Evolutionary conservation across 2,113 vertebrate genomes (phyloP), one percentile per base, ranked within the genome.

Genomic region (Halcyon senegalensis): DNA sequence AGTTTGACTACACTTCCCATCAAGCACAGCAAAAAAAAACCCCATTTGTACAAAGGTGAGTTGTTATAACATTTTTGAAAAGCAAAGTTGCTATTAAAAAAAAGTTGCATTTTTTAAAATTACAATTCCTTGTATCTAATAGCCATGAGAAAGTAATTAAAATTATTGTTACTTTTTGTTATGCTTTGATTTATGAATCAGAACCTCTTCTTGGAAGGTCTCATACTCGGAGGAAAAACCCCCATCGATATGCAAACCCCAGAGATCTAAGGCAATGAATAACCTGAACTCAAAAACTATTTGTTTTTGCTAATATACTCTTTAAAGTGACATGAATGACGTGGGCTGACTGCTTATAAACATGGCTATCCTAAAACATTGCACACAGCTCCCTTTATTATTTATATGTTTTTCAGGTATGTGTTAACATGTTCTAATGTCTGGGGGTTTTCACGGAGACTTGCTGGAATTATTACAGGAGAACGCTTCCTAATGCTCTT

Each of bases 1-100:
- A 23, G 3, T 24, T 48, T 43, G 55, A 98, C 97, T 97, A 97
- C 97, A 95, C 77, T 55, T 97, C 98, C 98, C 97, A 96, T 24
- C 8, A 60, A 73, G 72, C 94, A 28, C 9, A 67, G 30, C 6
- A 9, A 23, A 48, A 39, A 39, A 23, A 31, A 24, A 24, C 5
- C 21, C 20, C 7, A 84, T 72, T 64, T 12, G 67, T 53, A 14
- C 93, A 58, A 89, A 94, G 93, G 84, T 96, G 78, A 13, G 23
- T 21, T 35, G 67, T 21, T 8, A 7, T 2, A 31, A 20, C 7
- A 33, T n/a, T 62, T 87, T 46, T 95, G 5, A 77, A 88, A 66
- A 78, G 72, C 10, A 58, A 69, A 80, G 1, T 27, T 58, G 63
- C 19, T 33, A 11, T 27, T 77, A 78, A 59, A 87, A 92, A 14